Base-by-base conservation (phyloP, 2,888 invertebrate species). In the Dermolepida albohirtum region DNA sequence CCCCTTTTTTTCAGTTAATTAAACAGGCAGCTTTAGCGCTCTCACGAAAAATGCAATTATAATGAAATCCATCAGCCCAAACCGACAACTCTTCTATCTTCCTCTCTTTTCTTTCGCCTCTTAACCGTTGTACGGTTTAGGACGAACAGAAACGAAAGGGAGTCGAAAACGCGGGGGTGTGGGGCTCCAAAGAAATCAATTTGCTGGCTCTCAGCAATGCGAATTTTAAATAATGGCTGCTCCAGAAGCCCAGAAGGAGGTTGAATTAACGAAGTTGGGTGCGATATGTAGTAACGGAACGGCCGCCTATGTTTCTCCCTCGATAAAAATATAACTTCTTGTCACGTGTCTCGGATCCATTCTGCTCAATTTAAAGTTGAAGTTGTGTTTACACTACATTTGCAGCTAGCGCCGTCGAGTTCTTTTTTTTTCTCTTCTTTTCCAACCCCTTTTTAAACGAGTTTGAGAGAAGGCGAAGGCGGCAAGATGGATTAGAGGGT, bases 321-420 rank as follows among this genome's bases (percentile, higher is more conserved):
- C 76, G 78, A 78, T 78, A 79, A 80, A 81, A 81, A 81, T 81
- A 81, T 80, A 81, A 81, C 80, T 80, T 80, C 80, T 81, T 78
- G 80, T 80, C 80, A 80, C 80, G 80, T 80, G 80, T 78, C 78
- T 75, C 75, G 77, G 79, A 81, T 81, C 78, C 77, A 80, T 80
- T 81, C 79, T 80, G 79, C 80, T 80, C 80, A 81, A 81, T 81
- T 82, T 81, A 79, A 81, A 82, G 79, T 80, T 79, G 76, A 77
- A 81, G 79, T 76, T 77, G 77, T 82, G 81, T 82, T 82, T 81
- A 80, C 81, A 80, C 78, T 81, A 80, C 81, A 80, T 80, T 81
- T 80, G 78, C 79, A 79, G 76, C 78, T 74, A 71, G 52, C 52
- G 64, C 47, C 6, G 16, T 12, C 57, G 22, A 6, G 55, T 57